A percentile compares a stretch with the other conserved stretches of the same genome.
phyloP scores from a whole-genome alignment of 2,797 vertebrate genomes.

The Kryptopterus vitreolus region DNA sequence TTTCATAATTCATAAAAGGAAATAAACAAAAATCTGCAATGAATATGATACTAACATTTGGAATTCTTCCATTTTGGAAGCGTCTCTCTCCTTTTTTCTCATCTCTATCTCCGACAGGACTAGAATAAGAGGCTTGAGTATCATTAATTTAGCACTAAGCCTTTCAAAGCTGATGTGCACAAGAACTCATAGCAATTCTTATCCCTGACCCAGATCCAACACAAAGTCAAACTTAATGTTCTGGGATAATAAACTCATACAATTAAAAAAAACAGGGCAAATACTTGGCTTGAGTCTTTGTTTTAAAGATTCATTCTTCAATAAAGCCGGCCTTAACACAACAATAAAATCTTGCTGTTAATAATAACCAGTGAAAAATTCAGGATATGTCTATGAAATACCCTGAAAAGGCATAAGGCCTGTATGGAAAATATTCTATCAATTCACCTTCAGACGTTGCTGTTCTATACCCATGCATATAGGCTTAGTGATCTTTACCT shows the following conservation, averaged over 20 bases:
- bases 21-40: too few relatives aligned
- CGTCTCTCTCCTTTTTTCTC: not conserved
- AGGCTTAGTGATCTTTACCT: conserved; percentile 75
- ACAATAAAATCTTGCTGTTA: not conserved
- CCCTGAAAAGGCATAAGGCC: not conserved
- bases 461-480: not conserved
- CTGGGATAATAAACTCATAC: not conserved
- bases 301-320: not conserved
- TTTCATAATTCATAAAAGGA: not conserved
- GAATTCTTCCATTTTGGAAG: conserved; percentile 1
- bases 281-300: not conserved
- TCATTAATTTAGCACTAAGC: conserved; percentile 67
- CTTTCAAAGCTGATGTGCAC: conserved; percentile 57
- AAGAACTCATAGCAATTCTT: conserved; percentile 33
- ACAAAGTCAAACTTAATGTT: conserved; percentile 29
- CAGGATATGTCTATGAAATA: not conserved
- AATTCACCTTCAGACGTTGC: not conserved
- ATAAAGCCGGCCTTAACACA: not conserved
- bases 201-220: conserved; percentile 65
- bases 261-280: too few relatives aligned
- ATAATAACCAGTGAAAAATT: not conserved
- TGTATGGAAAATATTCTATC: not conserved
- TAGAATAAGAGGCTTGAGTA: conserved; percentile 57
- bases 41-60: not conserved
- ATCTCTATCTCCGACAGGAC: conserved; percentile 44